A percentile compares a stretch with the other conserved stretches of the same genome.
phyloP scores from a whole-genome alignment of 2,888 invertebrate genomes.

The Criorhina ranunculi region DNA sequence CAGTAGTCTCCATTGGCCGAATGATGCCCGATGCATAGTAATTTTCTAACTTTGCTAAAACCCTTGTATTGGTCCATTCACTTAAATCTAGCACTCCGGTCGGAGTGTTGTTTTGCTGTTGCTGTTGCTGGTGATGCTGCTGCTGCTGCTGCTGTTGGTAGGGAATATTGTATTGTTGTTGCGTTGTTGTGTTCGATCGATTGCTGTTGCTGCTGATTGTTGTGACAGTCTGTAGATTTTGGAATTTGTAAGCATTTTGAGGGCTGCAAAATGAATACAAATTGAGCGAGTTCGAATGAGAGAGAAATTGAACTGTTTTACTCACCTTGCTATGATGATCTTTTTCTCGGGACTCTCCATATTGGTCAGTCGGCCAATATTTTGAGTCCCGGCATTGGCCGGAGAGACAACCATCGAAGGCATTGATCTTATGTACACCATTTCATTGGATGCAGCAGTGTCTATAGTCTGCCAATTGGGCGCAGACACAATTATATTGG shows the following conservation, averaged over 20 bases:
- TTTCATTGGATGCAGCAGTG: slow-evolving; percentile 75
- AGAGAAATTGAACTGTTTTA: slow-evolving; percentile 17
- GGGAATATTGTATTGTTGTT: slow-evolving; percentile 78
- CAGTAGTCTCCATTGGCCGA: slow-evolving; percentile 89
- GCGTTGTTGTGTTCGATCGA: slow-evolving; percentile 77
- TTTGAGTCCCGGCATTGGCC: slow-evolving; percentile 78
- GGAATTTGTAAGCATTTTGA: slow-evolving; percentile 80
- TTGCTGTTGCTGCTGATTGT: slow-evolving; percentile 75
- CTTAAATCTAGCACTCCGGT: slow-evolving; percentile 89
- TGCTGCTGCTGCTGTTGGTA: slow-evolving; percentile 86
- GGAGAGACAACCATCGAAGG: slow-evolving; percentile 78
- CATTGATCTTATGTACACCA: slow-evolving; percentile 78
- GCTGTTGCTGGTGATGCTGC: slow-evolving; percentile 86
- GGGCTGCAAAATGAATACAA: slow-evolving; percentile 72
- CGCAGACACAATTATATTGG: slow-evolving; percentile 78
- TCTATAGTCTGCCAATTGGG: slow-evolving; percentile 71
- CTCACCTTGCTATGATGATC: slow-evolving; percentile 80
- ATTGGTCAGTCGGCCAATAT: slow-evolving; percentile 77
- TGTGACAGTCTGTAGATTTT: slow-evolving; percentile 79
- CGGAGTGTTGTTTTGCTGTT: slow-evolving; percentile 81
- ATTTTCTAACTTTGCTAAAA: slow-evolving; percentile 93
- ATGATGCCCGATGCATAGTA: slow-evolving; percentile 95
- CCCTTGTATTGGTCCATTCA: slow-evolving; percentile 97
- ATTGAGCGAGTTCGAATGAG: slow-evolving; percentile 1
- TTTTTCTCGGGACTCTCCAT: slow-evolving; percentile 80